Evolutionary conservation across 2,113 vertebrate genomes (phyloP).

Genomic region (Lipophrys pholis): DNA sequence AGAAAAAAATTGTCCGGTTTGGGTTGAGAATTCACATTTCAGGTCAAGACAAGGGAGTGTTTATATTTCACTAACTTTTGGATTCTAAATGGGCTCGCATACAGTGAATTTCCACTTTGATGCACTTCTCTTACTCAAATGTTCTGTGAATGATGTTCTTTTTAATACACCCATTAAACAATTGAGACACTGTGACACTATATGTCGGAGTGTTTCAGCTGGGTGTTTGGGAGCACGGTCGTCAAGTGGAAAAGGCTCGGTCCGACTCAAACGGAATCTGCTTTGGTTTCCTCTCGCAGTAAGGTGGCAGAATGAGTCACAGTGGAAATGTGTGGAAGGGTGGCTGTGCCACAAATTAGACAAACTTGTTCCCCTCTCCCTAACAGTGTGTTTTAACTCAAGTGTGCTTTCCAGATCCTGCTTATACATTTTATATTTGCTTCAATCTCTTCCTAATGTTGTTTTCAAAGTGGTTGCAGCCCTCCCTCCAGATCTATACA

Average conservation of each 20-base stretch:
- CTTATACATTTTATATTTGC: slow-evolving; percentile 15
- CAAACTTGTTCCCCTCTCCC: slow-evolving; percentile 33
- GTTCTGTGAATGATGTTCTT: slow-evolving; percentile 18
- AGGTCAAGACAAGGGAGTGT: neutral
- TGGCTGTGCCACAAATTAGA: slow-evolving; percentile 45
- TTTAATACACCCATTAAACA: slow-evolving; percentile 21
- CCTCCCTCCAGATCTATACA: slow-evolving; percentile 3
- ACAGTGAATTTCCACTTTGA: neutral
- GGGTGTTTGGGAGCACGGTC: slow-evolving; percentile 56
- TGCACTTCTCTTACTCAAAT: slow-evolving; percentile 1
- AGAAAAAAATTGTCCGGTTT: neutral
- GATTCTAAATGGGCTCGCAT: neutral
- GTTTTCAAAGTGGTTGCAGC: neutral
- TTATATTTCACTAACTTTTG: neutral
- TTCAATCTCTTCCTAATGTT: slow-evolving; percentile 16
- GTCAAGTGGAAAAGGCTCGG: slow-evolving; percentile 71
- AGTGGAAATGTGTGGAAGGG: slow-evolving; percentile 73
- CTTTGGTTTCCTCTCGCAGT: slow-evolving; percentile 66
- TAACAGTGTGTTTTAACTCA: neutral
- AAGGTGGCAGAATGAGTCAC: slow-evolving; percentile 78
- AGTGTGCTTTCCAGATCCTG: slow-evolving; percentile 28
- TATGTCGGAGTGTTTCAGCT: slow-evolving; percentile 28
- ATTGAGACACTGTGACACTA: slow-evolving; percentile 24
- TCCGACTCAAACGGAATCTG: slow-evolving; percentile 54
- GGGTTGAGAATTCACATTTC: neutral